Evolutionary conservation across 2,113 vertebrate species (phyloP).

Genomic region (Cichladusa arquata): DNA sequence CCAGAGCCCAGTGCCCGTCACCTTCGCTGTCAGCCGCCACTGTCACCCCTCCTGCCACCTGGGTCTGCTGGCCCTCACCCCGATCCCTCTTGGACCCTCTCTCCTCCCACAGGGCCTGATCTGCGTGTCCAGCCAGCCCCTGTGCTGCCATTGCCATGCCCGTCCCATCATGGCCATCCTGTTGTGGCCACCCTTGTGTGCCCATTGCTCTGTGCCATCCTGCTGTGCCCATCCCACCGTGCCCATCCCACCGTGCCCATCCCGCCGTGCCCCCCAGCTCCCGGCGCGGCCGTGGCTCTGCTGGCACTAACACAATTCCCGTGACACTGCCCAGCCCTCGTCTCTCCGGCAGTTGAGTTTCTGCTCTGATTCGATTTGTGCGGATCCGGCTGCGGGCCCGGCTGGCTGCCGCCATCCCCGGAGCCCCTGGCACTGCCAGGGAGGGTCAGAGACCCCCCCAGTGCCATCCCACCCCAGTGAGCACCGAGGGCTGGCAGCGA

Average conservation of each 20-base stretch:
- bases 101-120: neutral
- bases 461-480: fast-evolving
- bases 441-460: neutral
- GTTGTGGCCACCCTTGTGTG: neutral
- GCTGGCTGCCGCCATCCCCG: neutral
- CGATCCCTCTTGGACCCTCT: neutral
- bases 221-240: too few species aligned
- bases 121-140: neutral
- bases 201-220: neutral
- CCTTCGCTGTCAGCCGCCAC: neutral
- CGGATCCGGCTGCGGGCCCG: neutral
- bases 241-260: fast-evolving
- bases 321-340: neutral
- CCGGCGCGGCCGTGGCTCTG: neutral
- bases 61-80: fast-evolving
- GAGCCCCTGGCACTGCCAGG: neutral
- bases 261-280: fast-evolving
- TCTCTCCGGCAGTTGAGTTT: neutral
- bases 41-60: neutral
- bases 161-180: neutral
- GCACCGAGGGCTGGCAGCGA: neutral
- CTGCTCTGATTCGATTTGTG: slow-evolving; percentile 40
- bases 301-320: neutral
- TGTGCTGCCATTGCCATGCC: fast-evolving
- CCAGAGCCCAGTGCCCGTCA: neutral